Base-by-base conservation (phyloP, 2,113 vertebrate species). In the Manacus vitellinus region DNA sequence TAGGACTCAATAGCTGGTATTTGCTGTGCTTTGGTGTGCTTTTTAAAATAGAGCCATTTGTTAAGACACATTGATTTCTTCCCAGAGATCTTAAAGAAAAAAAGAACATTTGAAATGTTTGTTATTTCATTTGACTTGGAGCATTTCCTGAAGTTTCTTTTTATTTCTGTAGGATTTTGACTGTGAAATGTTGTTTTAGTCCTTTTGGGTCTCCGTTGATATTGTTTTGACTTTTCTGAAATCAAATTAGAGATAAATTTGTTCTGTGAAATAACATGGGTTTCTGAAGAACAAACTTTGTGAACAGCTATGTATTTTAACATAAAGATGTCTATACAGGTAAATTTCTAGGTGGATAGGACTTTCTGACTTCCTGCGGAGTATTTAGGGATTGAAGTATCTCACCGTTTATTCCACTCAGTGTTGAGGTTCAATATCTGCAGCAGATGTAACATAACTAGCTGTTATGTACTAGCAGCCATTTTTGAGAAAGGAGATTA, bases 401-500 rank as follows among this genome's bases (percentile, higher is more conserved):
- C 59, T 59, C 59, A 73, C 13, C 19, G 39, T 23, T 33, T 37
- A 27, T 35, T 65, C 39, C 39, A 85, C 12, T 41, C 9, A 6
- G 8, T n/a, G 15, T 21, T 65, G 33, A 77, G 22, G 11, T 10
- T 78, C 15, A 46, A 23, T 31, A n/a, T n/a, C 25, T 52, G 61
- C 1, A 6, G 18, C 5, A 49, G 5, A 11, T 41, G 25, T 33
- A 85, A 63, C 12, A 79, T 72, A 85, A 28, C 9, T 39, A 39
- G 6, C 27, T 0, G 0, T 21, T 43, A 9, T 66, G 10, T 28
- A 37, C 43, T 27, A 76, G 10, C 54, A 87, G 24, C 2, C 7
- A 5, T n/a, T 78, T 91, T 83, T 63, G 44, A 66, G 63, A 86
- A 71, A 35, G 12, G 52, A 49, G 78, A 62, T 94, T 28, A 54